Evolutionary conservation across 2,797 vertebrate species (phyloP), one percentile per base, ranked within the genome.

Genomic region (Tenualosa ilisha): DNA sequence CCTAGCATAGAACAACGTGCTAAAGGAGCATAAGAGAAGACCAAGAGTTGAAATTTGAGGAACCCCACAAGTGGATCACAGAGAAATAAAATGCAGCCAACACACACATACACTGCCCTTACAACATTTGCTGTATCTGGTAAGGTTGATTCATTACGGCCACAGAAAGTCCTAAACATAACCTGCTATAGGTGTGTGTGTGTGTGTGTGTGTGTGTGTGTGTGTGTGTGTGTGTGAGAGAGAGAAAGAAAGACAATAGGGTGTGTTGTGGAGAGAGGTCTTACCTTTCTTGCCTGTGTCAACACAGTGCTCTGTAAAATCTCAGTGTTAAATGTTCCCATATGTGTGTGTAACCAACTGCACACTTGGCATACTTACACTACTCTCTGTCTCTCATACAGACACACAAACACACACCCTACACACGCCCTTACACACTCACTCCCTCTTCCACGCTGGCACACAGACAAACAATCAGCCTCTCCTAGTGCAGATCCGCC

Each of bases 381-480:
- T 17, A 79, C 31, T 17, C 68, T 20, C 68, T 75, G 12, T 31
- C 53, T 63, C 37, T 43, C 72, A 22, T 6, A 65, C 22, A n/a
- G n/a, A 65, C 61, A 65, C 2, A 65, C 7, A 31, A 1, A 17
- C 59, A 63, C 59, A 63, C 59, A 63, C 59, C 59, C 59, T 63
- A 75, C 68, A 43, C 72, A 79, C 72, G 20, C 37, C 37, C 68
- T 46, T 20, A 79, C 40, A 20, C 72, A 79, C 65, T 40, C 65
- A 72, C 65, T 37, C 65, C 65, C 65, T 72, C 40, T 20, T 79
- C 72, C 72, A 43, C 37, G 40, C 72, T 79, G 72, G 72, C 72
- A 46, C 43, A 79, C 37, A 22, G 54, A 56, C 54, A 46, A 43
- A 79, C 72, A 43, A 15, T 79, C 72, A 6, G 40, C 40, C 72